Base-by-base conservation (phyloP, 2,113 vertebrate genomes). In the Hemibagrus wyckioides region DNA sequence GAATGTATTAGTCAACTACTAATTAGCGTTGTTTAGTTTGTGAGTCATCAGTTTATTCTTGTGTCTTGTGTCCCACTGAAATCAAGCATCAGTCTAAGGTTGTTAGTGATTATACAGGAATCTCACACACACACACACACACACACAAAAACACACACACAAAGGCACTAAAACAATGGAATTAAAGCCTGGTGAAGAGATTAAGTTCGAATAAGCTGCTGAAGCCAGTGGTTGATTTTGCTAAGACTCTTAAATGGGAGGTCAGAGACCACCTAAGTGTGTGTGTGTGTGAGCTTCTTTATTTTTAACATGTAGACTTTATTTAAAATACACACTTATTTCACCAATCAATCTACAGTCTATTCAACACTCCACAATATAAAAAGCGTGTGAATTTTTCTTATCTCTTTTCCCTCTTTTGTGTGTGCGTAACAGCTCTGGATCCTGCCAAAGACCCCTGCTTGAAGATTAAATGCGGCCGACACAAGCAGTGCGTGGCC, bases 401-500 rank as follows among this genome's bases (percentile, higher is more conserved):
- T 54, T 30, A 50, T 39, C 19, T n/a, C 17, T 21, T 52, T 19
- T 69, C 56, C 4, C 30, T 33, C 52, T 36, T 79, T 36, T 54
- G 36, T 73, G 69, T 73, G 33, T 71, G n/a, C 28, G 94, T 13
- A 30, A 88, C 89, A 97, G 96, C 94, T 93, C 95, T 99, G 92
- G 97, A 99, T 95, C 96, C 97, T 39, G 94, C 97, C 92, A 98
- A 96, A 96, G 97, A 99, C 92, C 98, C 98, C 2, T 99, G 98
- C 94, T 95, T 96, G 91, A 99, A 98, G 96, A 95, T 97, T 92
- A 99, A 99, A 93, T 99, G 98, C 89, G 96, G 96, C 91, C 97
- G 94, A 41, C 97, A 98, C 94, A 99, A 99, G 93, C 96, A 98
- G 87, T 99, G 98, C 91, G 95, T 99, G 90, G 94, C 96, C 5